A percentile compares a stretch with the other conserved stretches of the same genome.
Conservation (phyloP, 2,888 invertebrate species). For the Epinotia brunnichana region DNA sequence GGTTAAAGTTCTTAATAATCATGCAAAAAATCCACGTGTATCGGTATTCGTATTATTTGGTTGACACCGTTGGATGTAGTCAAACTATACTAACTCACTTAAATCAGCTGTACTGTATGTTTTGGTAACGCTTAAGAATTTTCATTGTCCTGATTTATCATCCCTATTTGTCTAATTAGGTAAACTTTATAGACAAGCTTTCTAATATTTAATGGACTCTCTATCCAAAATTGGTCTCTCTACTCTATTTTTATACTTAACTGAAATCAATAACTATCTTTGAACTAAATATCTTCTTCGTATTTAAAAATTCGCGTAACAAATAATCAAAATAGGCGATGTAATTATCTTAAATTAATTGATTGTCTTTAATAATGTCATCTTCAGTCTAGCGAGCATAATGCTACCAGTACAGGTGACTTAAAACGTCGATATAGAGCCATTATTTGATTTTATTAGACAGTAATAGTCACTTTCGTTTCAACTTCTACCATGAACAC, state of each 20-base stretch:
- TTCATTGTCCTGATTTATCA: slow-evolving; percentile 10
- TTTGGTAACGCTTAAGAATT: neutral
- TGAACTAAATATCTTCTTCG: neutral
- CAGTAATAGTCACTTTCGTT: slow-evolving; percentile 3
- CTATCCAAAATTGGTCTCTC: slow-evolving; percentile 10
- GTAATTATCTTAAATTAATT: neutral
- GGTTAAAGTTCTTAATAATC: neutral
- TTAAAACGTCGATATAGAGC: too few species aligned
- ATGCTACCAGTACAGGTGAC: too few species aligned
- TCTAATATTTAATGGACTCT: slow-evolving; percentile 5
- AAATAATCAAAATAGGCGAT: neutral
- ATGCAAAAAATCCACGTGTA: neutral
- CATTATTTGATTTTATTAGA: neutral
- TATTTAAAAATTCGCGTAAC: too few species aligned
- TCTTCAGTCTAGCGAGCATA: too few species aligned
- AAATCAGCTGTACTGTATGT: neutral
- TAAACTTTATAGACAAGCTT: neutral
- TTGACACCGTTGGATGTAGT: neutral
- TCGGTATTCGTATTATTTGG: neutral
- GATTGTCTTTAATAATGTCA: too few species aligned
- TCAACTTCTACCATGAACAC: neutral
- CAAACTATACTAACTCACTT: neutral
- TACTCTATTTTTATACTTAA: slow-evolving; percentile 17
- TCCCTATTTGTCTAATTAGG: slow-evolving; percentile 7
- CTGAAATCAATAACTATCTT: neutral